Base-by-base conservation (phyloP, 2,797 vertebrate genomes). In the Argentina silus region DNA sequence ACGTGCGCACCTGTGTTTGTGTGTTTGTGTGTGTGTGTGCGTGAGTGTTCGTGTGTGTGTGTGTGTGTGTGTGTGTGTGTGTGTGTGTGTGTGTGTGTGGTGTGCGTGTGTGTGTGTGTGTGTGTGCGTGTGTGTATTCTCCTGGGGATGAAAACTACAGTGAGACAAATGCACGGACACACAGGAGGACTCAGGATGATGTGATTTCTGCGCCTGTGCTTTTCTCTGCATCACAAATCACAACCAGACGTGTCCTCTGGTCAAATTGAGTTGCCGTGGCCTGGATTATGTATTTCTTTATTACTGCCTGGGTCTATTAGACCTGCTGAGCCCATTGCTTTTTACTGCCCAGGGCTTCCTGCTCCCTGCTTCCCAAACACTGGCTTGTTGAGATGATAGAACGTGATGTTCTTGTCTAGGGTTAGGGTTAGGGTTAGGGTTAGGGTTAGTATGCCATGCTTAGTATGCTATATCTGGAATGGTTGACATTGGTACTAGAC, bases 161-260 rank as follows among this genome's bases (percentile, higher is more conserved):
- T 55, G 15, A 68, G 48, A 68, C 43, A 63, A 64, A 63, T 3
- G n/a, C 59, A 72, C 44, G 78, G 53, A 64, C n/a, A 51, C 53
- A 60, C 64, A 47, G 14, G 43, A 17, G 56, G 62, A 63, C 27
- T n/a, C 17, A 17, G 66, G 11, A 48, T n/a, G 7, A 78, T 42
- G 55, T 50, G 15, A 15, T 7, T 14, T 68, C 66, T 14, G 63
- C 1, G 3, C 81, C 74, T 84, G 78, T 72, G 73, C 27, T 84
- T 87, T 78, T 79, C 77, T 83, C 81, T 69, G 44, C 70, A 71
- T 72, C 78, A 79, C 74, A 87, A 89, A 91, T 89, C 81, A 57
- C 82, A 90, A 89, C 78, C 27, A 85, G 59, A 83, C 0, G 50
- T 82, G 85, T 83, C 81, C 79, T 77, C 69, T 70, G 77, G 80